Evolutionary conservation across 2,888 invertebrate species (phyloP), one percentile per base, ranked within the genome.

Genomic region (Meloe dianella): DNA sequence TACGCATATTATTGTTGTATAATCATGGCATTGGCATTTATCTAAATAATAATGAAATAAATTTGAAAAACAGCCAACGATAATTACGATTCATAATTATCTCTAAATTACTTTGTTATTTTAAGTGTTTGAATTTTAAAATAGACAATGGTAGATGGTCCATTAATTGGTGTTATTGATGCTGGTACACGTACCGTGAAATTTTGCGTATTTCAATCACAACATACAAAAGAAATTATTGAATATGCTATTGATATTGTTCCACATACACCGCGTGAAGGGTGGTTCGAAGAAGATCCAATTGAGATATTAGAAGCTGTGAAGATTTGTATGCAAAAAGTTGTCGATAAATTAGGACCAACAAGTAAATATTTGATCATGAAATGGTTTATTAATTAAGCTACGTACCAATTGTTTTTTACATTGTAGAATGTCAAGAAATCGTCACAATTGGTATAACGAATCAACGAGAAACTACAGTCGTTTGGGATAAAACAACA

Each of bases 401-500:
- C n/a, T n/a, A n/a, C n/a, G n/a, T n/a, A n/a, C n/a, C n/a, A n/a
- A 35, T 35, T n/a, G 27, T 41, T n/a, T n/a, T n/a, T n/a, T n/a
- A n/a, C n/a, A 32, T 61, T 57, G n/a, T 24, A 66, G 66, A 17
- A 14, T 64, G 66, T 63, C 74, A 73, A 66, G 76, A 94, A 77
- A 92, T 97, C 64, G 90, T 91, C 63, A 91, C 95, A 27, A 85
- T 99, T 65, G 98, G 98, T 57, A 90, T 99, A 65, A 96, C 98
- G 22, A 99, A 99, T 85, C 98, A 98, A 84, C 89, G 98, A 63
- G 99, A 99, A 86, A 98, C 98, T 0, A 96, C 96, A 0, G 88
- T 99, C 73, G 93, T 94, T 0, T 99, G 99, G 99, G 97, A 99
- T 83, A 92, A 91, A 75, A 85, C 85, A 0, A 97, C 97, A 0